phyloP scores from a whole-genome alignment of 2,797 vertebrate species.

The Danio kyathit region DNA sequence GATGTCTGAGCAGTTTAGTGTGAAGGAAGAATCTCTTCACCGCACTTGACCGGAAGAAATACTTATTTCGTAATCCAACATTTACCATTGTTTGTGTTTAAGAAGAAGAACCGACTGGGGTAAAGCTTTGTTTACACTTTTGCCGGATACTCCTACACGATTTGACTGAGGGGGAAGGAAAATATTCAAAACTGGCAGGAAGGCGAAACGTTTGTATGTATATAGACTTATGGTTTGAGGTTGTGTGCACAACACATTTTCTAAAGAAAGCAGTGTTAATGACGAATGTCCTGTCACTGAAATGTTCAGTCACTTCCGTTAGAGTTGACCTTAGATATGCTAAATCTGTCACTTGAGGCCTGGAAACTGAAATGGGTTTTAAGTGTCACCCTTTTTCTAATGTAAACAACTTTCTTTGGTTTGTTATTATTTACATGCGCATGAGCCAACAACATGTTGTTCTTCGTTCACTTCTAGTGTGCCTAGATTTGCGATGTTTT shows the following conservation, averaged over 20 bases:
- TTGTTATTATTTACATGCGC: slow-evolving; percentile 20
- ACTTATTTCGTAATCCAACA: background rate
- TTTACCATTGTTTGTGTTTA: slow-evolving; percentile 23
- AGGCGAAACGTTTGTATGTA: slow-evolving; percentile 37
- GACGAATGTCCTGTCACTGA: slow-evolving; percentile 17
- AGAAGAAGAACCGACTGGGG: background rate
- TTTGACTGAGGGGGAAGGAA: slow-evolving; percentile 36
- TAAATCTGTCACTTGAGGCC: slow-evolving; percentile 21
- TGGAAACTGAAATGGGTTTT: slow-evolving; percentile 27
- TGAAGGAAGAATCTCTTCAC: background rate
- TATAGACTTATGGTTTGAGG: slow-evolving; percentile 19
- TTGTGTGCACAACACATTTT: slow-evolving; percentile 42
- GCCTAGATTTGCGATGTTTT: no score
- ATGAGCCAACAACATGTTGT: background rate
- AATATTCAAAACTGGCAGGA: slow-evolving; percentile 45
- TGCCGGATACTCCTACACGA: slow-evolving; percentile 25
- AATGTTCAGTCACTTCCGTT: slow-evolving; percentile 44
- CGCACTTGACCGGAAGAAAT: background rate
- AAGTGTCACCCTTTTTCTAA: background rate
- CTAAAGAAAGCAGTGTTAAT: slow-evolving; percentile 38
- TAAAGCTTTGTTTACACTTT: slow-evolving; percentile 33
- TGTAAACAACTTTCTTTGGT: background rate
- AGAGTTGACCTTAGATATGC: slow-evolving; percentile 37
- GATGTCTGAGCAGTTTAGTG: background rate
- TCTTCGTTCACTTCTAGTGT: background rate